Evolutionary conservation across 2,797 vertebrate species (phyloP), one percentile per base, ranked within the genome.

Genomic region (Gymnocypris eckloni): DNA sequence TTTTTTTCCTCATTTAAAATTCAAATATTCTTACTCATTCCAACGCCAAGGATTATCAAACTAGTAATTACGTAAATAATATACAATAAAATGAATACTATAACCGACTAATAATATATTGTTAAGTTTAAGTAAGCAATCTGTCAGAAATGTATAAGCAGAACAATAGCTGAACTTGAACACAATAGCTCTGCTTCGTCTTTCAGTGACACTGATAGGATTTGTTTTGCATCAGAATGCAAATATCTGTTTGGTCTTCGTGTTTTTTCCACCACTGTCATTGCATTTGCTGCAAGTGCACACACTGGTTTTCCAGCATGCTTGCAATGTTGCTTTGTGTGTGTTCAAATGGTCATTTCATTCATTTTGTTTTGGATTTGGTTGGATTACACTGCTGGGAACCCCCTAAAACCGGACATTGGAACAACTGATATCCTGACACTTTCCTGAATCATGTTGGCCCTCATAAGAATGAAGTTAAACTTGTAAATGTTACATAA

Each of bases 221-320:
- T 39, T 66, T 64, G 78, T 41, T 85, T 85, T 85, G 84, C 84
- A 85, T 80, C 20, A 43, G 12, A 11, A 85, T 85, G 76, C 84
- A 85, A 85, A 85, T 80, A 11, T 52, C 28, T 20, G 28, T 61
- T 67, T 48, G 50, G 37, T 71, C 50, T 59, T 43, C 18, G 59
- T 41, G 25, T 81, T 59, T 28, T 80, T 43, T 20, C 50, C 28
- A 45, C 3, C 28, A 56, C 3, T 71, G 83, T 64, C 22, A 3
- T 8, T 59, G 66, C 50, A 22, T 71, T 48, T 61, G 4, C 64
- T 59, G 66, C 41, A 71, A 25, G 77, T 85, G 77, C n/a, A 33
- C 39, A 84, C 22, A 66, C 25, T 48, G 8, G 33, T 20, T 48
- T 15, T 76, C 20, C 28, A 25, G 11, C 64, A 15, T 70, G 48